Base-by-base conservation (phyloP, 2,797 vertebrate genomes). In the Sternotherus odoratus region DNA sequence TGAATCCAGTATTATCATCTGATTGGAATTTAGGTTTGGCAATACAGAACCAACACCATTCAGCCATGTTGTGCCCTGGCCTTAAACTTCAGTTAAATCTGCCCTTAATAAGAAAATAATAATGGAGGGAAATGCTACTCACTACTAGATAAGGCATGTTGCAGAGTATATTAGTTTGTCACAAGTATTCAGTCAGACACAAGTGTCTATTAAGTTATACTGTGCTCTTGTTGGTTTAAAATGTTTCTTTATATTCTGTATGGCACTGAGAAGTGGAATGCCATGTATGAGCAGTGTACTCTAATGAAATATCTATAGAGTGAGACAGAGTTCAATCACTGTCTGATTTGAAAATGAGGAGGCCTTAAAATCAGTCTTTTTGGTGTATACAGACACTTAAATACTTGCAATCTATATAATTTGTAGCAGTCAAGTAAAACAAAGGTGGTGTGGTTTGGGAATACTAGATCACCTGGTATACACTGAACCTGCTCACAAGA, bases 361-460 rank as follows among this genome's bases (percentile, higher is more conserved):
- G 92, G 66, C 89, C 87, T 77, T 95, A 50, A 96, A 74, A 97
- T 95, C 79, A 94, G 60, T 49, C 91, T 83, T 69, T 94, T 91
- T 80, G 43, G 54, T 56, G 80, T 95, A 96, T 96, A 89, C 85
- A 96, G 88, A 84, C 86, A 95, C 43, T 74, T 75, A 49, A 69
- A 79, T 17, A 93, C 80, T 92, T 86, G 83, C 77, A 89, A 93
- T 92, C 54, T 90, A 85, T 91, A 66, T 39, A 80, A 86, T 91
- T 91, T 96, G 87, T 96, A 95, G 85, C 46, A 85, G 95, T 82
- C 83, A 95, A 94, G 81, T 86, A 96, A 96, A 97, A 95, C 69
- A 96, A 96, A 93, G 95, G 33, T 36, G 96, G 81, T 93, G 83
- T 53, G 79, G 15, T 87, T 95, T 72, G 91, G 69, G 85, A 69